Percentiles rank a stretch among this genome's conserved stretches.
These are phyloP conservation scores for Sarcophilus harrisii DNA, from an alignment of 2,797 vertebrate species.

Conservation along the genomic window DNA sequence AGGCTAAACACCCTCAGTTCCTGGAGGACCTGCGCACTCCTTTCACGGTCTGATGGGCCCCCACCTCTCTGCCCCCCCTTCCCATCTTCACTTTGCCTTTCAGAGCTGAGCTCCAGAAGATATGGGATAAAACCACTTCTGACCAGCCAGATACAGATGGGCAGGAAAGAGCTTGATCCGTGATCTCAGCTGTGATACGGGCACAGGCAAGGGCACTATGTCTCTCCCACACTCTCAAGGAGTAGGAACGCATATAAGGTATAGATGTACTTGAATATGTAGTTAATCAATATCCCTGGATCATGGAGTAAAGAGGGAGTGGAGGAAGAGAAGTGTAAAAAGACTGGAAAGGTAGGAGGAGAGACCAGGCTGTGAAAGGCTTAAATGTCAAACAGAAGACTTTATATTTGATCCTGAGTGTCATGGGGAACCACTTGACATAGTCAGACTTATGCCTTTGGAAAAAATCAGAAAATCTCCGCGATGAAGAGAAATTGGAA, in stretches of 20 bases:
- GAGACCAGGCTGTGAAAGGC: not conserved
- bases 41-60: not conserved
- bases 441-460: not conserved
- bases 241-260: not conserved
- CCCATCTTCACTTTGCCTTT: conserved; percentile 57
- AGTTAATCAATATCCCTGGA: not conserved
- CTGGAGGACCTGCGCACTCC: not conserved
- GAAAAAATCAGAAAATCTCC: not conserved
- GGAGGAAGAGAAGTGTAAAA: not conserved
- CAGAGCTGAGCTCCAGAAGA: conserved; percentile 63
- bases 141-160: conserved; percentile 33
- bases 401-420: not conserved
- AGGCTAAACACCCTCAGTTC: not conserved
- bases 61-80: conserved; percentile 28
- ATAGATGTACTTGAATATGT: not conserved
- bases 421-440: not conserved
- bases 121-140: conserved; percentile 32
- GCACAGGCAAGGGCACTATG: conserved; percentile 12
- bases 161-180: conserved; percentile 24
- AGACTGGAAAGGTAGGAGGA: not conserved
- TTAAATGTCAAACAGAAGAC: not conserved
- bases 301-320: not conserved
- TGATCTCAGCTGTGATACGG: conserved; percentile 21
- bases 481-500: not conserved
- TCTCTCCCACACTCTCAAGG: not conserved